phyloP scores from a whole-genome alignment of 2,888 invertebrate genomes.

The Lasioglossum marginatum region DNA sequence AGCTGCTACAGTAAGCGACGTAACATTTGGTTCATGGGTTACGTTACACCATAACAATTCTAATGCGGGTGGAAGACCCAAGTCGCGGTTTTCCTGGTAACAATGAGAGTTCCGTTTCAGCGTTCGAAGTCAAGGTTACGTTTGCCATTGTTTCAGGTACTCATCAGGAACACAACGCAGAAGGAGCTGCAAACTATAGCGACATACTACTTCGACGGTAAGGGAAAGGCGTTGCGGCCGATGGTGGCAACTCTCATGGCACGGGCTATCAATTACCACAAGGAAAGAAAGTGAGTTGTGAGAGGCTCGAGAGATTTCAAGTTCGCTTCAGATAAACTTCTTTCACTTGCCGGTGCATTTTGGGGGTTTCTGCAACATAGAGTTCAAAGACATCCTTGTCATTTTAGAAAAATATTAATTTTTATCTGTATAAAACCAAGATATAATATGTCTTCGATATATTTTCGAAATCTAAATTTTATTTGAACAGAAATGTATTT shows the following conservation, averaged over 20 bases:
- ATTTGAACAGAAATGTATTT: neutral
- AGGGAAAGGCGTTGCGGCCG: conserved; percentile 98
- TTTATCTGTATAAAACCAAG: neutral
- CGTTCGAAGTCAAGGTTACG: conserved; percentile 58
- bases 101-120: conserved; percentile 29
- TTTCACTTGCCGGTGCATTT: neutral
- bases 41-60: neutral
- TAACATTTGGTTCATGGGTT: neutral
- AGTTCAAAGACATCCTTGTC: too few relatives aligned
- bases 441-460: neutral
- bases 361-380: neutral
- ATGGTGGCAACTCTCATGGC: conserved; percentile 98
- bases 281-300: conserved; percentile 91
- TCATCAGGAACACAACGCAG: conserved; percentile 92
- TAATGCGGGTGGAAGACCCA: neutral
- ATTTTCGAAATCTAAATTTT: too few relatives aligned
- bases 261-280: conserved; percentile 96
- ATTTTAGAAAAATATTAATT: neutral
- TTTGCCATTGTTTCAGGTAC: conserved; percentile 86
- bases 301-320: conserved; percentile 42
- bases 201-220: conserved; percentile 99
- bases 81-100: conserved; percentile 1
- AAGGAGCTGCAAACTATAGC: conserved; percentile 95
- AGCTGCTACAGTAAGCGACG: neutral
- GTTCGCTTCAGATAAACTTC: conserved; percentile 31